phyloP scores from a whole-genome alignment of 1,140 invertebrate genomes.

The Rhizoglyphus robini region DNA sequence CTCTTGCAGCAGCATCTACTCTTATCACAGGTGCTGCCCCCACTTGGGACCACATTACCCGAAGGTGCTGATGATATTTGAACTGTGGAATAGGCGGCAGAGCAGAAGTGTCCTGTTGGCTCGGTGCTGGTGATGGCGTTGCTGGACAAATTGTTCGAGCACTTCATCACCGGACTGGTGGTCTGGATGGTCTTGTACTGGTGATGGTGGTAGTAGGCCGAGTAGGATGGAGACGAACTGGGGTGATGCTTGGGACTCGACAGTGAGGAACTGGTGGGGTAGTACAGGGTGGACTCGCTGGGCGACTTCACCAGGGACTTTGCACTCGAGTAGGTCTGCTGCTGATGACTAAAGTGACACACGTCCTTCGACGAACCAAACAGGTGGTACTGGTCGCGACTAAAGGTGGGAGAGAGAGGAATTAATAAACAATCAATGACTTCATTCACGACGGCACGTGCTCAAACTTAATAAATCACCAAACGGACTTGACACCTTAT shows the following conservation, averaged over 20 bases:
- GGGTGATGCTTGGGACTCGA: background rate
- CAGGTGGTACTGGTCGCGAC: background rate
- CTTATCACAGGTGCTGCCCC: background rate
- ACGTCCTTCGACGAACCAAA: background rate
- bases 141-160: background rate
- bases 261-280: background rate
- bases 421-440: background rate
- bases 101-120: background rate
- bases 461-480: no score
- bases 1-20: slow-evolving; percentile 11
- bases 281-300: background rate
- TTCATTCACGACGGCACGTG: background rate
- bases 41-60: background rate
- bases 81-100: background rate
- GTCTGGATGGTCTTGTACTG: background rate
- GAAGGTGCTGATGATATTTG: slow-evolving; percentile 1
- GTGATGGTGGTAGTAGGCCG: background rate
- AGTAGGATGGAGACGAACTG: background rate
- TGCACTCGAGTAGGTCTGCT: background rate
- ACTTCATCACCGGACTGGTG: background rate
- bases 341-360: background rate
- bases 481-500: no score
- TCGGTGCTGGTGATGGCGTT: background rate
- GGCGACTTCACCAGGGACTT: slow-evolving; percentile 1
- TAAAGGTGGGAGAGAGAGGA: background rate